Percentiles rank a stretch among this genome's conserved stretches.
Evolutionary conservation across 2,797 vertebrate genomes (phyloP).

Genomic region (Sternarchorhynchus goeldii): DNA sequence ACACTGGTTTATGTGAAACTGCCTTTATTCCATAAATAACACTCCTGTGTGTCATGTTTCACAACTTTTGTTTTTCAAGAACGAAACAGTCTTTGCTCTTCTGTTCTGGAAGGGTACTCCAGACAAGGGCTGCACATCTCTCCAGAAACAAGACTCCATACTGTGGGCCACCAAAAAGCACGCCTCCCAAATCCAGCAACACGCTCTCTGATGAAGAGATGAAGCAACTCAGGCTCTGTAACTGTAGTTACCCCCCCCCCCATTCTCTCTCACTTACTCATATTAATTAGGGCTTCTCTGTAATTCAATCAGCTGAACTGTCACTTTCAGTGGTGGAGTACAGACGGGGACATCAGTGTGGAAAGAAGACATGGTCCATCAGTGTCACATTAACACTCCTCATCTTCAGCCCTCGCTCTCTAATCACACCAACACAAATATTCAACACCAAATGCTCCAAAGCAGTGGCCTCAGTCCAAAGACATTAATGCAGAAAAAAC

Average conservation of each 20-base stretch:
- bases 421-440: constrained; percentile 46
- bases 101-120: not conserved
- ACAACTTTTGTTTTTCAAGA: not conserved
- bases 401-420: constrained; percentile 38
- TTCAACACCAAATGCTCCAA: constrained; percentile 45
- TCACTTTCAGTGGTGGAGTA: constrained; percentile 38
- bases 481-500: constrained; percentile 29
- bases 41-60: no score
- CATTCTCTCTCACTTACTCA: not conserved
- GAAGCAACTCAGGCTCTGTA: not conserved
- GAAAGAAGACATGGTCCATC: constrained; percentile 42
- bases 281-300: constrained; percentile 40
- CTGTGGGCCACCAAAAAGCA: not conserved
- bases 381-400: constrained; percentile 48
- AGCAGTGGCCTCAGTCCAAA: constrained; percentile 23
- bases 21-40: no score
- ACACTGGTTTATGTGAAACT: no score
- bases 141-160: constrained; percentile 1
- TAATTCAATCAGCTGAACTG: constrained; percentile 49
- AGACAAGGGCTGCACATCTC: not conserved
- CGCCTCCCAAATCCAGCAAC: not conserved
- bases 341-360: constrained; percentile 43
- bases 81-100: not conserved
- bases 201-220: not conserved
- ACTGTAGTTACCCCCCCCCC: not conserved